Conservation (phyloP, 2,113 vertebrate genomes). For the Gallinago media region DNA sequence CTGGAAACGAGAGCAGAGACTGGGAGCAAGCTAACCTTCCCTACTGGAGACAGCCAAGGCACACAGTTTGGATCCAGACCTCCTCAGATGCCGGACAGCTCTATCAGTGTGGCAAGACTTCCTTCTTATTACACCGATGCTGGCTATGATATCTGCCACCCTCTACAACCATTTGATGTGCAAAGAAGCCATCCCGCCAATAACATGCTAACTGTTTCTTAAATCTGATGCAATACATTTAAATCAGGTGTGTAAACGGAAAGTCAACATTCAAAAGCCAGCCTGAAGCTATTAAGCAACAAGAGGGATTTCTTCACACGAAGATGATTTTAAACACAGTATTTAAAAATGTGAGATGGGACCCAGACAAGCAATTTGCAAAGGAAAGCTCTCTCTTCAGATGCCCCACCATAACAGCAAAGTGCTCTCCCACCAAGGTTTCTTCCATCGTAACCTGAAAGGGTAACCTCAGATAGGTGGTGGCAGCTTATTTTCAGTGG, state of each 20-base stretch:
- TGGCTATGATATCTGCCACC: background rate
- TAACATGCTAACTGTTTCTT: background rate
- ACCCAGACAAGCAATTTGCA: background rate
- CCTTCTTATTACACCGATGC: background rate
- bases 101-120: background rate
- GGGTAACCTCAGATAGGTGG: fast-evolving
- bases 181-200: background rate
- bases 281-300: background rate
- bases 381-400: background rate
- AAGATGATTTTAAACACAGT: background rate
- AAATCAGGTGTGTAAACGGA: background rate
- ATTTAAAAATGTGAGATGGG: background rate
- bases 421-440: background rate
- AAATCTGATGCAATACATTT: background rate
- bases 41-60: background rate
- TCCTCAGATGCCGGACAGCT: background rate
- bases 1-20: background rate
- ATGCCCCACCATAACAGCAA: fast-evolving
- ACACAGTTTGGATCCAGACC: background rate
- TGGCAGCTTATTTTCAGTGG: background rate
- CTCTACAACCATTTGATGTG: background rate
- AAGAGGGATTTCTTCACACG: background rate
- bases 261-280: background rate
- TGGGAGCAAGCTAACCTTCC: background rate
- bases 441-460: background rate